These are phyloP conservation scores for Chelonia mydas DNA, from an alignment of 2,797 vertebrate species.

Conservation along the genomic window DNA sequence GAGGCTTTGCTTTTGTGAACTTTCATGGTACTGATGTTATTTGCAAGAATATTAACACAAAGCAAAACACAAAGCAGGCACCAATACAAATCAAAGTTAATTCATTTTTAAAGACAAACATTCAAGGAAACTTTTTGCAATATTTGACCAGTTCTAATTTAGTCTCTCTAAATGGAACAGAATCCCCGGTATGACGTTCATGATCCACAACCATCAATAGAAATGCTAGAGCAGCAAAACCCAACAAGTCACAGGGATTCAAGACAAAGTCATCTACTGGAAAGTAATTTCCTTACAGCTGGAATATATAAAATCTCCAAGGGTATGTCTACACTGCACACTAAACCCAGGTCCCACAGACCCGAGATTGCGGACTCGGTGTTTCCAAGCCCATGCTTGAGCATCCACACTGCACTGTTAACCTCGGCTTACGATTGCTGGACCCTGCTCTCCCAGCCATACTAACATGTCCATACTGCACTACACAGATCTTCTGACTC, in stretches of 20 bases:
- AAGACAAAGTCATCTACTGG: not conserved
- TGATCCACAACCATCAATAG: not conserved
- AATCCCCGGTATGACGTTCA: not conserved
- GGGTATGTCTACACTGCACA: not conserved
- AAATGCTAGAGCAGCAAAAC: not conserved
- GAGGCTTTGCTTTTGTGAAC: not conserved
- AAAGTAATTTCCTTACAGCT: not conserved
- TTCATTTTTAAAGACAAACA: not conserved
- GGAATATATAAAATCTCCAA: not conserved
- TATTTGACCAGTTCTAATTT: not conserved
- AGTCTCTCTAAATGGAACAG: not conserved
- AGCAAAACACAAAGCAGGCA: not conserved
- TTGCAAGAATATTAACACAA: not conserved
- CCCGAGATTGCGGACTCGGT: not conserved
- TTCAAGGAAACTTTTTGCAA: not conserved
- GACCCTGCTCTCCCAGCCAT: not conserved
- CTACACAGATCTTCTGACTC: not conserved
- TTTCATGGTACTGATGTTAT: not conserved
- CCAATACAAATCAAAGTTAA: not conserved
- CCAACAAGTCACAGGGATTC: not conserved
- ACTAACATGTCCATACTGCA: not conserved
- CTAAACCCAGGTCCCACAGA: not conserved
- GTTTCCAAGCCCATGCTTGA: not conserved
- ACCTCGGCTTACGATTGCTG: not conserved
- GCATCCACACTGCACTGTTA: not conserved